Evolutionary conservation across 1,140 invertebrate genomes (phyloP).

Genomic region (Drosophila bocki): DNA sequence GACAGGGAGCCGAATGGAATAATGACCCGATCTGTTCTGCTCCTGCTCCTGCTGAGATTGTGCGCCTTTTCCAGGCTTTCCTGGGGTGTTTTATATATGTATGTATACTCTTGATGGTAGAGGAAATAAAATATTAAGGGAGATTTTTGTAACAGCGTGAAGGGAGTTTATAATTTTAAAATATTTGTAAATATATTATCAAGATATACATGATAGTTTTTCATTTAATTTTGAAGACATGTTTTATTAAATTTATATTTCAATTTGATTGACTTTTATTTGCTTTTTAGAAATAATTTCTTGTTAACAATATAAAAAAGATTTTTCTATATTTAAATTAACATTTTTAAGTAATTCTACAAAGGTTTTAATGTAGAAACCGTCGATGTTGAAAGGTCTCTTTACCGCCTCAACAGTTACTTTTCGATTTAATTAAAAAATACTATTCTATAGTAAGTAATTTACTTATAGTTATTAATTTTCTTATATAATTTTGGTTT

Average conservation of each 20-base stretch:
- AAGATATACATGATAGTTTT: too few species aligned
- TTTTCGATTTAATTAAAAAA: background rate
- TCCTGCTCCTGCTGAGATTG: constrained; percentile 39
- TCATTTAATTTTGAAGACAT: too few species aligned
- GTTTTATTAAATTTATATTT: background rate
- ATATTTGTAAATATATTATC: too few species aligned
- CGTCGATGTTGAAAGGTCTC: background rate
- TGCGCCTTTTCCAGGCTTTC: constrained; percentile 13
- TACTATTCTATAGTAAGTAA: background rate
- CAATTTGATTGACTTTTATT: background rate
- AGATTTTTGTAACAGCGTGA: background rate
- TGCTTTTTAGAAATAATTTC: too few species aligned
- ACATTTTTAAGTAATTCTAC: background rate
- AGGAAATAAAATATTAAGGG: too few species aligned
- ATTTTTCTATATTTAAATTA: background rate
- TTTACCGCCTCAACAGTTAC: background rate
- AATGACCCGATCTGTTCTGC: constrained; percentile 42
- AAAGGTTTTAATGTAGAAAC: too few species aligned
- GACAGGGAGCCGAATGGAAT: constrained; percentile 16
- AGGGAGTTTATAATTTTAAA: background rate
- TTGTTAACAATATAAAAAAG: background rate
- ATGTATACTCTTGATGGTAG: background rate
- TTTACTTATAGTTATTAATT: background rate
- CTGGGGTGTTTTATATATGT: constrained; percentile 12
- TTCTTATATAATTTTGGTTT: background rate